Evolutionary conservation across 2,113 vertebrate species (phyloP).

Genomic region (Hystrix brachyura): DNA sequence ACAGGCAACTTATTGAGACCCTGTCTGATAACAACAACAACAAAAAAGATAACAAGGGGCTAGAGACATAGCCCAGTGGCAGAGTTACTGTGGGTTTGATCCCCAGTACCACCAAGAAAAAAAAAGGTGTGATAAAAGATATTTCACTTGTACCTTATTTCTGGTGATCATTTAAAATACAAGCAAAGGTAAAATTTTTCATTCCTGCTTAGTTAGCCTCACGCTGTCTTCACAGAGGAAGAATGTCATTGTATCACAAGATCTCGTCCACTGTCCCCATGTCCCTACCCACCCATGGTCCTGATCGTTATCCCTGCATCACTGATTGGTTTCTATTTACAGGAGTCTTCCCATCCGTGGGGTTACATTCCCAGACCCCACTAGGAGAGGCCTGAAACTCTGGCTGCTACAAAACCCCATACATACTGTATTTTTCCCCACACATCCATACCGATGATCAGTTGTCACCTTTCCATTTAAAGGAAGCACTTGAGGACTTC

Average conservation of each 20-base stretch:
- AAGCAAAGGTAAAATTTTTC: background rate
- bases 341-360: background rate
- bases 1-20: background rate
- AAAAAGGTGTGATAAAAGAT: background rate
- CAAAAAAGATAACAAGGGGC: background rate
- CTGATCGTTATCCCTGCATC: background rate
- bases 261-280: accelerated
- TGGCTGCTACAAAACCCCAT: background rate
- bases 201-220: background rate
- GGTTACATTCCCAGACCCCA: background rate
- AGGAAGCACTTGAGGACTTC: background rate
- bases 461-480: background rate
- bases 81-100: background rate
- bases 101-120: background rate
- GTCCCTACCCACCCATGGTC: accelerated
- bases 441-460: background rate
- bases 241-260: background rate
- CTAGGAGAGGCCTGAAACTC: background rate
- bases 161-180: slow-evolving; percentile 12
- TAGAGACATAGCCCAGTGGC: background rate
- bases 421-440: background rate
- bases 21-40: background rate
- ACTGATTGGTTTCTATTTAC: too few species aligned
- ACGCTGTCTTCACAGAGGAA: background rate
- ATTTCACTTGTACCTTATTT: slow-evolving; percentile 17